A percentile compares a stretch with the other conserved stretches of the same genome.
Evolutionary conservation across 2,797 vertebrate genomes (phyloP).

Genomic region (Myotis myotis): DNA sequence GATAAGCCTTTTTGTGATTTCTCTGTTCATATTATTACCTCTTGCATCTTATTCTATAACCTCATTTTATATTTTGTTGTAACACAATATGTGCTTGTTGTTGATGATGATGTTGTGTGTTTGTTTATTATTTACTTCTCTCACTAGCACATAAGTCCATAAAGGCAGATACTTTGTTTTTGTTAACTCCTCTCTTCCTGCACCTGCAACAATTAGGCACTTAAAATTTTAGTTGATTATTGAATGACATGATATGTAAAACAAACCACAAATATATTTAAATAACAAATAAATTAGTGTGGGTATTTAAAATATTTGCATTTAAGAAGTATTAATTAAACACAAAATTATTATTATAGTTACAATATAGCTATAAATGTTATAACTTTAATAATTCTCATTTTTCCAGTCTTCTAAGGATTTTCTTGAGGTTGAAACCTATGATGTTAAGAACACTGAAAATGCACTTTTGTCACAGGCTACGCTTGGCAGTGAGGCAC

Average conservation of each 20-base stretch:
- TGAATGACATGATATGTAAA: not conserved
- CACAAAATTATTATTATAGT: not conserved
- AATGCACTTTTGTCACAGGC: not conserved
- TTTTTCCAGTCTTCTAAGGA: not conserved
- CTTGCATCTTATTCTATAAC: not conserved
- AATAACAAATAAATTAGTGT: not conserved
- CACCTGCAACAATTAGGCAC: not conserved
- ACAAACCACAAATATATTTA: not conserved
- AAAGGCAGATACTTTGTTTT: not conserved
- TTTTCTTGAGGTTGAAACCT: not conserved
- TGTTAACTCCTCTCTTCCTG: not conserved
- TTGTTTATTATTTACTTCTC: not conserved
- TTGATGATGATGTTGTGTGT: not conserved
- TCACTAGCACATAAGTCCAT: not conserved
- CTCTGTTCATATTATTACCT: not conserved
- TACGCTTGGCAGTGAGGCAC: not conserved
- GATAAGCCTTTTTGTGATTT: not conserved
- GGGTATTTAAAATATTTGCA: not conserved
- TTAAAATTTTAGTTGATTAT: not conserved
- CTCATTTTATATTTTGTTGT: not conserved
- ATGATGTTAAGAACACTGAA: not conserved
- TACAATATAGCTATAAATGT: not conserved
- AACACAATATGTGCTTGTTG: not conserved
- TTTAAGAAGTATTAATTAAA: not conserved
- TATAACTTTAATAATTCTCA: not conserved